Conservation (phyloP, 2,888 invertebrate species). For the Siphonodentalium dalli region DNA sequence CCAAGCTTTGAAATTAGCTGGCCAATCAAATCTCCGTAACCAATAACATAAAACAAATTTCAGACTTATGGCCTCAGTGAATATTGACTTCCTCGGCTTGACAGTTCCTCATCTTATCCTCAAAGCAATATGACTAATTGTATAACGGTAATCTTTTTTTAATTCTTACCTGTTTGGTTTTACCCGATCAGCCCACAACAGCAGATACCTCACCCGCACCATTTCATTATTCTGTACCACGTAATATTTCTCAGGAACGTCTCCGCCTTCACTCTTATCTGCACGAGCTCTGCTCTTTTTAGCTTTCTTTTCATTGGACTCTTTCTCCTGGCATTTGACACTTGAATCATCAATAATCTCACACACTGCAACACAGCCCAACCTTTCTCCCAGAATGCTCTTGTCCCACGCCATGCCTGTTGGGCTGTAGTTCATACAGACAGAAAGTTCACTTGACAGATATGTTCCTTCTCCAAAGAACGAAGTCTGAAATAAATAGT, state of each 20-base stretch:
- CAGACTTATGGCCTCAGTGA: no score
- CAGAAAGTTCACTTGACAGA: slow-evolving; percentile 77
- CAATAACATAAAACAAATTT: no score
- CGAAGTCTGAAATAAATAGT: slow-evolving; percentile 68
- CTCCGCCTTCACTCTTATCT: slow-evolving; percentile 55
- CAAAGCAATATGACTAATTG: no score
- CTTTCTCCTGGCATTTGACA: slow-evolving; percentile 65
- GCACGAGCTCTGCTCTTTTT: slow-evolving; percentile 41
- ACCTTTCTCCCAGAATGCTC: slow-evolving; percentile 77
- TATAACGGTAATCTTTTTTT: no score
- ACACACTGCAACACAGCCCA: slow-evolving; percentile 81
- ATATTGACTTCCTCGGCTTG: no score
- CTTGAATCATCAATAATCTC: slow-evolving; percentile 78
- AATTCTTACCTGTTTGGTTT: no score
- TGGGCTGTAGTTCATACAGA: slow-evolving; percentile 77
- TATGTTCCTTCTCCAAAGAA: slow-evolving; percentile 79
- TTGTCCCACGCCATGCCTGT: slow-evolving; percentile 77
- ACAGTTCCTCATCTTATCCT: no score
- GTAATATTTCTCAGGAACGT: slow-evolving; percentile 75
- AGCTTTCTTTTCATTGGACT: slow-evolving; percentile 8
- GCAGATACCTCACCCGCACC: slow-evolving; percentile 77
- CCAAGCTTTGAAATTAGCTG: no score
- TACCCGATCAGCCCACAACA: slow-evolving; percentile 78
- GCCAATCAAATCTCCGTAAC: no score
- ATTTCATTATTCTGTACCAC: slow-evolving; percentile 80